Evolutionary conservation across 2,113 vertebrate species (phyloP).

Genomic region (Corydoras maculifer): DNA sequence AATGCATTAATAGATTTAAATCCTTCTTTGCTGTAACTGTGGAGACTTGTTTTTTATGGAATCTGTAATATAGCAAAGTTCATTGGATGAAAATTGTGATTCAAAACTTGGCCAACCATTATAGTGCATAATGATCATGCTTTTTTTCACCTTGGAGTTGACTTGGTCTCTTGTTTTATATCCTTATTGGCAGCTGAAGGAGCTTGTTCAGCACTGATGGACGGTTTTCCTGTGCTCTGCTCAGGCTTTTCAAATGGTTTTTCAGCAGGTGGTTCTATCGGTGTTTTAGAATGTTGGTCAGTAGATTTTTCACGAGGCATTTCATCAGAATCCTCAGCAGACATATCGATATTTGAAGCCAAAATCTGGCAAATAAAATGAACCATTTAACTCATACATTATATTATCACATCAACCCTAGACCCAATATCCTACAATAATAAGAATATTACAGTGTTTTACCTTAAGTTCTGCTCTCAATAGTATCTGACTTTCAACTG

Average conservation of each 20-base stretch:
- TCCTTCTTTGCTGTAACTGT: too few relatives aligned
- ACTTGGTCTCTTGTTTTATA: constrained; percentile 31
- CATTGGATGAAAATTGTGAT: too few relatives aligned
- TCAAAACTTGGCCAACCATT: not conserved
- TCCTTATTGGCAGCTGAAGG: constrained; percentile 20
- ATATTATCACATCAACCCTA: not conserved
- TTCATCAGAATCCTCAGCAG: not conserved
- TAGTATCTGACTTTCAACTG: constrained; percentile 68
- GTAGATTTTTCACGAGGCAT: not conserved
- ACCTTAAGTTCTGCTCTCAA: constrained; percentile 81
- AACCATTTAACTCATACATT: not conserved
- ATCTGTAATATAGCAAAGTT: too few relatives aligned
- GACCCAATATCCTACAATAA: not conserved
- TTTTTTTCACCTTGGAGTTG: constrained; percentile 27
- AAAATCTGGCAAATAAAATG: constrained; percentile 35
- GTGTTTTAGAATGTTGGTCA: not conserved
- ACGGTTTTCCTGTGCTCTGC: constrained; percentile 6
- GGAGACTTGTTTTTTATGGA: too few relatives aligned
- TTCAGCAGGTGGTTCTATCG: constrained; percentile 3
- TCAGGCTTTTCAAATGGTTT: constrained; percentile 1
- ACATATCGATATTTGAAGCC: constrained; percentile 32
- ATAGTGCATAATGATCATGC: not conserved
- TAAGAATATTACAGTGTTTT: constrained; percentile 31
- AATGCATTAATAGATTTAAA: too few relatives aligned
- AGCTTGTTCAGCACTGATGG: constrained; percentile 12